These are phyloP conservation scores for Hippocampus kuda DNA, from an alignment of 2,797 vertebrate species.

Conservation along the genomic window DNA sequence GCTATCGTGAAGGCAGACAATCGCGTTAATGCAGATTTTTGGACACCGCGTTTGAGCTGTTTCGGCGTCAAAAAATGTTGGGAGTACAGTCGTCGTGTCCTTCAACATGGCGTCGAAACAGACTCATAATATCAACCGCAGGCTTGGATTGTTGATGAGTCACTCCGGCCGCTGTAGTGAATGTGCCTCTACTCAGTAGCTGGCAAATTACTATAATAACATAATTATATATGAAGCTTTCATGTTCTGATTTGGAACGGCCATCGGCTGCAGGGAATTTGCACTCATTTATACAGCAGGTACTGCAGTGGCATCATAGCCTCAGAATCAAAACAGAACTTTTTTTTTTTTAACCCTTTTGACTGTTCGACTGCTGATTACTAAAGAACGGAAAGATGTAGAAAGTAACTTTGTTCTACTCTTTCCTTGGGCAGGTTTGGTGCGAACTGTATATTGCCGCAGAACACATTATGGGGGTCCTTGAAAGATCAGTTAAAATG, in stretches of 20 bases:
- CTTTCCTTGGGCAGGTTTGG: no score
- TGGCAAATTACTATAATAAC: constrained; percentile 7
- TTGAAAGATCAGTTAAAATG: no score
- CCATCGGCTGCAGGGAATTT: not conserved
- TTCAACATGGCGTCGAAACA: not conserved
- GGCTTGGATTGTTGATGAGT: not conserved
- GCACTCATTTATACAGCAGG: not conserved
- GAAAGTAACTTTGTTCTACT: no score
- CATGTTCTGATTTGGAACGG: not conserved
- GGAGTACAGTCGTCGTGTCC: not conserved
- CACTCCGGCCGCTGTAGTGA: not conserved
- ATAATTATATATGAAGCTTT: not conserved
- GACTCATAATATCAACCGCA: not conserved
- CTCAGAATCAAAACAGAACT: not conserved
- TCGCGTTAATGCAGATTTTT: not conserved
- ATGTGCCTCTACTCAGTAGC: not conserved
- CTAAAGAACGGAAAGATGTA: no score
- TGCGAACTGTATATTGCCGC: no score
- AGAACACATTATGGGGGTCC: no score
- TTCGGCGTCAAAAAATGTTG: not conserved
- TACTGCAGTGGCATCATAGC: not conserved
- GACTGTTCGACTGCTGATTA: no score
- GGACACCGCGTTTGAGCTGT: not conserved
- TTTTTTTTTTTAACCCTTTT: no score
- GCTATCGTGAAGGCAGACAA: not conserved